Evolutionary conservation across 2,797 vertebrate species (phyloP).

Genomic region (Nyctalus aviator): DNA sequence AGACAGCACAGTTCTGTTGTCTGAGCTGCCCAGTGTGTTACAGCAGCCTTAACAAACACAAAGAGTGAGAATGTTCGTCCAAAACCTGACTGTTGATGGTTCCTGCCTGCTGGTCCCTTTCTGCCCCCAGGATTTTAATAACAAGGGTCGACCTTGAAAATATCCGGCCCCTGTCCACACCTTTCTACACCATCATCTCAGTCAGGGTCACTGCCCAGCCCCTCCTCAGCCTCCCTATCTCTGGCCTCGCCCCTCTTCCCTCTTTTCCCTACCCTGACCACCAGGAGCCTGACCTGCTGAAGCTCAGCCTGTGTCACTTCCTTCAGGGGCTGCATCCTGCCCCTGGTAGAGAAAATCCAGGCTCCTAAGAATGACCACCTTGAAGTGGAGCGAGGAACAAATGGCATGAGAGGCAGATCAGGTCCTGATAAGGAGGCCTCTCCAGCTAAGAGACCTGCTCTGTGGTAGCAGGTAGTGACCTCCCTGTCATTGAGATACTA

Average conservation of each 20-base stretch:
- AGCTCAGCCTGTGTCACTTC: neutral
- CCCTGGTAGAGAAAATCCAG: neutral
- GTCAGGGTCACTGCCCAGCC: neutral
- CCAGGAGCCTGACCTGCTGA: neutral
- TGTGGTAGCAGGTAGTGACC: neutral
- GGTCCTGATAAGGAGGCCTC: neutral
- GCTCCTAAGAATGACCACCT: neutral
- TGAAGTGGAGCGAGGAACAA: neutral
- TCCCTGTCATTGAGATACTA: neutral
- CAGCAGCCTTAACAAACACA: neutral
- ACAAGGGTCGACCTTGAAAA: neutral
- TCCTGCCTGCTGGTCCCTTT: too few species aligned
- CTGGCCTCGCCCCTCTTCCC: neutral
- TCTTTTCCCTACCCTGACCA: neutral
- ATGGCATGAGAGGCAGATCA: fast-evolving
- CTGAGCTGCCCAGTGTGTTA: neutral
- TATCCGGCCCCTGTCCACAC: neutral
- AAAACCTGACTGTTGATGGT: neutral
- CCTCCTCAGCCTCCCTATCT: neutral
- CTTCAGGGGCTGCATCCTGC: neutral
- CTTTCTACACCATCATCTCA: neutral
- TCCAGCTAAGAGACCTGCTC: neutral
- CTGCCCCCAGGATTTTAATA: neutral
- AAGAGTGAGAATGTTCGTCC: neutral
- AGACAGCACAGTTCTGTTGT: neutral